Base-by-base conservation (phyloP, 2,113 vertebrate species). In the Rhynchopsitta pachyrhyncha region DNA sequence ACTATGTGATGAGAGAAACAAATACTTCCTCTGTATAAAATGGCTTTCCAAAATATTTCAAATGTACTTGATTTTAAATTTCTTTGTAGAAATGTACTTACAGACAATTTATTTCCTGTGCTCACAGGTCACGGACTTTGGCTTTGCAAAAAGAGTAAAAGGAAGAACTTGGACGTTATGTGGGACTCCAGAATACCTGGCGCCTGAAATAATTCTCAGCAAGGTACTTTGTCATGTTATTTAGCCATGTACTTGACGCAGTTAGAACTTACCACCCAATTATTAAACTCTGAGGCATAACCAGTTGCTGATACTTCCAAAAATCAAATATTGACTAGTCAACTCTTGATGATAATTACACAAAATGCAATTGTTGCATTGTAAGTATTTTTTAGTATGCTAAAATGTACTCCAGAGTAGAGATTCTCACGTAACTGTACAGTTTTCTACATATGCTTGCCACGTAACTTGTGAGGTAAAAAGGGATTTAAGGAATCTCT, bases 161-260 rank as follows among this genome's bases (percentile, higher is more conserved):
- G 99, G 99, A 92, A 98, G 99, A 98, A 99, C 99, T 94, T 99
- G 99, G 99, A 99, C 99, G 91, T 98, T 99, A 98, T 99, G 99
- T 97, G 99, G 99, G 69, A 99, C 99, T 95, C 99, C 99, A 95
- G 99, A 99, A 97, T 99, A 99, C 94, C 97, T 99, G 97, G 99
- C 99, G 96, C 99, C 99, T 95, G 99, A 99, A 98, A 99, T 99
- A 97, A 99, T 99, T 98, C 99, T 99, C 97, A 99, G 99, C 99
- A 99, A 99, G 99, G 99, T 99, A 92, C 71, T 76, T 79, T 57
- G 66, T 76, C 57, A 53, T 68, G 39, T 59, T 88, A 11, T 41
- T 82, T 47, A 82, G 46, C 49, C 13, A 19, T 69, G 39, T 17
- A 33, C 85, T 87, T 73, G 31, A 42, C 39, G 25, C 27, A 59